A percentile compares a stretch with the other conserved stretches of the same genome.
Evolutionary conservation across 2,113 vertebrate species (phyloP).

Genomic region (Phyllopteryx taeniolatus): DNA sequence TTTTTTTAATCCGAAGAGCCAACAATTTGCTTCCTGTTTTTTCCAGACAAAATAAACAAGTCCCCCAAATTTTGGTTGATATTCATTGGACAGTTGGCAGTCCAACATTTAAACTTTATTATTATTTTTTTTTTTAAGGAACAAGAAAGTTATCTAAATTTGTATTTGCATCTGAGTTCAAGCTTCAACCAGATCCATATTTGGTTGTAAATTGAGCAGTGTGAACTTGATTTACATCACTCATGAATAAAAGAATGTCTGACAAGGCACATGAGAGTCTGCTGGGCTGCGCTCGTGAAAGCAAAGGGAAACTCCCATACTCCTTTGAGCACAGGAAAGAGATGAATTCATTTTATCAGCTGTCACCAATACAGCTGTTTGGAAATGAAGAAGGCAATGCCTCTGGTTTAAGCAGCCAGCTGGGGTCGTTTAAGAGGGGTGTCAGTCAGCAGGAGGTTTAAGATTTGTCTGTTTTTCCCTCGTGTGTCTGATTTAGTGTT

Average conservation of each 20-base stretch:
- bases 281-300: conserved; percentile 49
- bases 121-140: no score
- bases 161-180: conserved; percentile 7
- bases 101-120: not conserved
- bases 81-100: not conserved
- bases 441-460: conserved; percentile 2
- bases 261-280: conserved; percentile 31
- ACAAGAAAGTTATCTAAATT: not conserved
- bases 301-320: conserved; percentile 48
- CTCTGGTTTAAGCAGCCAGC: conserved; percentile 17
- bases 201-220: conserved; percentile 10
- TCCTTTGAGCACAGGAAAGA: conserved; percentile 38
- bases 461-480: conserved; percentile 9
- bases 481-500: conserved; percentile 9
- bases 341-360: conserved; percentile 50
- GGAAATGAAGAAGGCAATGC: conserved; percentile 17
- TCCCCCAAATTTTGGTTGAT: not conserved
- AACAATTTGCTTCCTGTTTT: not conserved
- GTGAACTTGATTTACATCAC: conserved; percentile 2
- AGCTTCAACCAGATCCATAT: not conserved
- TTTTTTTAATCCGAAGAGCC: not conserved
- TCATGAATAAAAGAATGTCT: conserved; percentile 47
- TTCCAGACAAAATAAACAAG: not conserved
- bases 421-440: not conserved
- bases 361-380: conserved; percentile 29